Percentiles rank a stretch among this genome's conserved stretches.
These are phyloP conservation scores for Scleropages formosus DNA, from an alignment of 2,797 vertebrate species.

Conservation along the genomic window DNA sequence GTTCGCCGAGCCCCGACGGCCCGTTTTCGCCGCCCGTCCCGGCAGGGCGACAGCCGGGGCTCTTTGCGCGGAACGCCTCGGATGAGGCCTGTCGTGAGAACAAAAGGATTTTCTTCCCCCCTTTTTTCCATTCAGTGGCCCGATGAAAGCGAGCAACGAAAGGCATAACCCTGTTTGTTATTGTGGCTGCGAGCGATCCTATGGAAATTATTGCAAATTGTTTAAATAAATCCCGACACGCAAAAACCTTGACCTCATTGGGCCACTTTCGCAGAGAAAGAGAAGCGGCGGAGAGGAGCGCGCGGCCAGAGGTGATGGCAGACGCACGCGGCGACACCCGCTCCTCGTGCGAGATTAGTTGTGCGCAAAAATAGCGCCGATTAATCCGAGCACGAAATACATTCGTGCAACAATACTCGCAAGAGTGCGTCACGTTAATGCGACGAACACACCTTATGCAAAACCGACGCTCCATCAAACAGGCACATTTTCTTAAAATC, in stretches of 20 bases:
- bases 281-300: slow-evolving; percentile 51
- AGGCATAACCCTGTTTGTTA: slow-evolving; percentile 72
- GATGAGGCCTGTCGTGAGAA: not conserved
- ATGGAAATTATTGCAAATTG: slow-evolving; percentile 80
- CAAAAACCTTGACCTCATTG: slow-evolving; percentile 67
- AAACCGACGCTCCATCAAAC: slow-evolving; percentile 31
- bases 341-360: slow-evolving; percentile 43
- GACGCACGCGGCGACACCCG: slow-evolving; percentile 29
- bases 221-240: slow-evolving; percentile 69
- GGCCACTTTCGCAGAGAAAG: slow-evolving; percentile 56
- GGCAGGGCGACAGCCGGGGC: not conserved
- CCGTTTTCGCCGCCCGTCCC: not conserved
- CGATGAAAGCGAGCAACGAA: slow-evolving; percentile 47
- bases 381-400: slow-evolving; percentile 44
- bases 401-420: slow-evolving; percentile 29
- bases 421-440: slow-evolving; percentile 35
- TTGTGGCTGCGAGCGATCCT: slow-evolving; percentile 69
- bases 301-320: slow-evolving; percentile 46
- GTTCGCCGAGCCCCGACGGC: no score
- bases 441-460: slow-evolving; percentile 31
- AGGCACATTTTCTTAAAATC: slow-evolving; percentile 36
- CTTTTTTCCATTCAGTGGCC: slow-evolving; percentile 42
- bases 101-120: not conserved
- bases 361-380: slow-evolving; percentile 45
- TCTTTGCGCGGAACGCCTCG: no score